Percentiles rank a stretch among this genome's conserved stretches.
Evolutionary conservation across 2,113 vertebrate genomes (phyloP).

Genomic region (Benitochromis conjunctus): DNA sequence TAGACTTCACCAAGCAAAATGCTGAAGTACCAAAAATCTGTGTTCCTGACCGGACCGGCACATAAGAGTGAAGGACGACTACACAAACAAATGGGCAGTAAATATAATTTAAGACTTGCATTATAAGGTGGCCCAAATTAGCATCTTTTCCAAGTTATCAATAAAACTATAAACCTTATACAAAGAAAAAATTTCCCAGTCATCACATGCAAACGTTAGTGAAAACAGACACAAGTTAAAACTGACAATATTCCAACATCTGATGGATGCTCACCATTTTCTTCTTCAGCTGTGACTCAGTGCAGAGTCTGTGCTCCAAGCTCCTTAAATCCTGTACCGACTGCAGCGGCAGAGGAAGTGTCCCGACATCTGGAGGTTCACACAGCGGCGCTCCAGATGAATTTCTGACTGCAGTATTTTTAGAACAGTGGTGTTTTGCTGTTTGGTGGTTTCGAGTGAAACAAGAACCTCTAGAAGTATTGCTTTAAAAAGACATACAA

Average conservation of each 20-base stretch:
- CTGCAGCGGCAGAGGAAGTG: background rate
- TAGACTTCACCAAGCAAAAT: background rate
- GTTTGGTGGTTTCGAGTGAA: background rate
- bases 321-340: background rate
- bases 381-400: background rate
- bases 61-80: background rate
- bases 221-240: background rate
- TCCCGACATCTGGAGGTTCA: background rate
- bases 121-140: background rate
- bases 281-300: background rate
- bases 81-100: fast-evolving
- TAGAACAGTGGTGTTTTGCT: background rate
- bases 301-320: background rate
- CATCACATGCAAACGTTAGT: background rate
- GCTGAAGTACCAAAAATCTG: background rate
- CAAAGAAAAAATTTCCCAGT: background rate
- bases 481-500: background rate
- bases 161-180: background rate
- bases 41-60: background rate
- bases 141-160: background rate
- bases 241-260: background rate
- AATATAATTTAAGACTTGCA: background rate
- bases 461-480: background rate
- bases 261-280: fast-evolving
- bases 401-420: background rate